Conservation (phyloP, 2,797 vertebrate species). For the Toxotes lorentzi region DNA sequence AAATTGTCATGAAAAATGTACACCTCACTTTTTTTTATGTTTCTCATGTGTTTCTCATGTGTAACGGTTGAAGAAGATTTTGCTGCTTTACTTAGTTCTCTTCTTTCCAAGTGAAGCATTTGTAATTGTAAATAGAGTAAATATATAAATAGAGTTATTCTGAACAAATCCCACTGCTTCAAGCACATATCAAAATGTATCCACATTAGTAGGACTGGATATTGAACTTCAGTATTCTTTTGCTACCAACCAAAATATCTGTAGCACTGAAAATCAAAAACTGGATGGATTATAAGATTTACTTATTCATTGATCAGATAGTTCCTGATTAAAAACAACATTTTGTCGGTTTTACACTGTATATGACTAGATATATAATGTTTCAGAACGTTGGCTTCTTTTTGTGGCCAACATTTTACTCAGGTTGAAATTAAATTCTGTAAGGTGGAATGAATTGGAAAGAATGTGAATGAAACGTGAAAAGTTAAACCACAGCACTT, state of each 20-base stretch:
- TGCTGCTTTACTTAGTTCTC: not conserved
- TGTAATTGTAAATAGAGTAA: not conserved
- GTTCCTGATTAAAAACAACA: not conserved
- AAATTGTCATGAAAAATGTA: not conserved
- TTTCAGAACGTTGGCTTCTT: no score
- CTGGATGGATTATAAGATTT: not conserved
- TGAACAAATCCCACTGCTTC: not conserved
- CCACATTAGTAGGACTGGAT: not conserved
- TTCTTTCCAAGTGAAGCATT: not conserved
- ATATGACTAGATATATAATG: no score
- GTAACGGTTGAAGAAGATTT: not conserved
- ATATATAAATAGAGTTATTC: not conserved
- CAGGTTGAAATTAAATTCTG: not conserved
- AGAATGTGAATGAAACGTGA: conserved; percentile 1
- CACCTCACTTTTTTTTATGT: not conserved
- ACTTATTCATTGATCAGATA: not conserved
- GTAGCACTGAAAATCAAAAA: not conserved
- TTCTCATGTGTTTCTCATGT: not conserved
- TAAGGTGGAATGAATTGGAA: not conserved
- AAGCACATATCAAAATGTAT: not conserved
- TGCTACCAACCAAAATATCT: not conserved
- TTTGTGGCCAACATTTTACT: not conserved
- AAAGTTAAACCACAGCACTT: not conserved
- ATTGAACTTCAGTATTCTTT: not conserved
- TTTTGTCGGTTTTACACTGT: no score